Evolutionary conservation across 2,888 invertebrate species (phyloP).

Genomic region (Standfussiana lucernea): DNA sequence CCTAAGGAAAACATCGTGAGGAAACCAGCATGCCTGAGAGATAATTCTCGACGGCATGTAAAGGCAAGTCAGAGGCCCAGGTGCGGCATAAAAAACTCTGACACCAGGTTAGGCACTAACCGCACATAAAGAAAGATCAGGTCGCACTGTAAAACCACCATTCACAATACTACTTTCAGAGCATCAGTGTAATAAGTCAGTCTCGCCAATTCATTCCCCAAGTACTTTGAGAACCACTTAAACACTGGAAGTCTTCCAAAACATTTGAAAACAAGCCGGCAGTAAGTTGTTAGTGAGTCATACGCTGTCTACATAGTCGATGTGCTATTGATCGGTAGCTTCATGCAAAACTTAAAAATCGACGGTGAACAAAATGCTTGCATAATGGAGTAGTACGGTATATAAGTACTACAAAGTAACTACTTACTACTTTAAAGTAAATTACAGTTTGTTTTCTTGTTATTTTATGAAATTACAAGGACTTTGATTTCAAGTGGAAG

Average conservation of each 20-base stretch:
- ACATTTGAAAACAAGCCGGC: constrained; percentile 29
- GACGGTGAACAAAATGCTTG: constrained; percentile 35
- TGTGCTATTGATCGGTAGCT: constrained; percentile 48
- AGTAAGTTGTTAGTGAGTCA: constrained; percentile 20
- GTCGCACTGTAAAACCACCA: not conserved
- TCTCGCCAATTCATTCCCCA: constrained; percentile 18
- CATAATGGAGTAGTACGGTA: constrained; percentile 55
- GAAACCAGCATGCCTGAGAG: too few relatives aligned
- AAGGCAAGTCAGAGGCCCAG: too few relatives aligned
- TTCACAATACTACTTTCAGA: not conserved
- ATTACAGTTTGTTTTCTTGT: constrained; percentile 17
- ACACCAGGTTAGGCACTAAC: too few relatives aligned
- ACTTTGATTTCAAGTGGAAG: not conserved
- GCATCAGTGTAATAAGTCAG: constrained; percentile 7
- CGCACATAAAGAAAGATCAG: too few relatives aligned
- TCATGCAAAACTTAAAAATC: constrained; percentile 55
- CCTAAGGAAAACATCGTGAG: too few relatives aligned
- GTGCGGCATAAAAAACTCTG: too few relatives aligned
- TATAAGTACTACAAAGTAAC: not conserved
- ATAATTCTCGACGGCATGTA: too few relatives aligned
- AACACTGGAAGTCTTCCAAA: constrained; percentile 50
- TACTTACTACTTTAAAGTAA: constrained; percentile 16
- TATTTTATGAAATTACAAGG: constrained; percentile 4
- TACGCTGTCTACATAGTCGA: constrained; percentile 37
- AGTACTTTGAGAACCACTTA: constrained; percentile 32